Evolutionary conservation across 2,797 vertebrate species (phyloP).

Genomic region (Anguilla anguilla): DNA sequence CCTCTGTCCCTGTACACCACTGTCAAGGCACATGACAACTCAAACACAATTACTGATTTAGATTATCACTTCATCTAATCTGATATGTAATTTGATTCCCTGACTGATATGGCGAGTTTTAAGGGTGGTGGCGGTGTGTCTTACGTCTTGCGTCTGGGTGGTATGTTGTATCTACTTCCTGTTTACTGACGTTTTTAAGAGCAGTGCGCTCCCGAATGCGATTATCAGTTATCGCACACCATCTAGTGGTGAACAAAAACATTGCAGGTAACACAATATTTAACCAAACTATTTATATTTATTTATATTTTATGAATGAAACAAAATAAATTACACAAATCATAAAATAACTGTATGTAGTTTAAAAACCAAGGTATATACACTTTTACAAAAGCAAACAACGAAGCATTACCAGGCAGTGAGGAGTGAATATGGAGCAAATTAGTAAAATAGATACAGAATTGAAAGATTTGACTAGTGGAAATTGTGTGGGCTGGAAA

Average conservation of each 20-base stretch:
- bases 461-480: background rate
- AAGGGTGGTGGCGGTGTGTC: background rate
- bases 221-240: background rate
- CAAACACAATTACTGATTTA: background rate
- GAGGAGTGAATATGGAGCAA: background rate
- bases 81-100: background rate
- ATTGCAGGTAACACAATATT: background rate
- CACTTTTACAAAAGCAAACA: background rate
- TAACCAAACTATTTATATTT: background rate
- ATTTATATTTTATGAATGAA: background rate
- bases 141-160: background rate
- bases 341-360: background rate
- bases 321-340: background rate
- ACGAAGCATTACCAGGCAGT: background rate
- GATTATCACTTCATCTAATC: too few species aligned
- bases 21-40: background rate
- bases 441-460: background rate
- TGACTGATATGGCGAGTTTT: background rate
- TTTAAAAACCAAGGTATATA: background rate
- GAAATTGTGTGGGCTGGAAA: background rate
- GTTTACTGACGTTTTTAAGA: background rate
- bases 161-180: background rate
- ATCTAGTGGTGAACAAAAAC: background rate
- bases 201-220: background rate
- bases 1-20: background rate